Evolutionary conservation across 1,140 invertebrate genomes (phyloP), one percentile per base, ranked within the genome.

Genomic region (Pygmarrhopalites habei): DNA sequence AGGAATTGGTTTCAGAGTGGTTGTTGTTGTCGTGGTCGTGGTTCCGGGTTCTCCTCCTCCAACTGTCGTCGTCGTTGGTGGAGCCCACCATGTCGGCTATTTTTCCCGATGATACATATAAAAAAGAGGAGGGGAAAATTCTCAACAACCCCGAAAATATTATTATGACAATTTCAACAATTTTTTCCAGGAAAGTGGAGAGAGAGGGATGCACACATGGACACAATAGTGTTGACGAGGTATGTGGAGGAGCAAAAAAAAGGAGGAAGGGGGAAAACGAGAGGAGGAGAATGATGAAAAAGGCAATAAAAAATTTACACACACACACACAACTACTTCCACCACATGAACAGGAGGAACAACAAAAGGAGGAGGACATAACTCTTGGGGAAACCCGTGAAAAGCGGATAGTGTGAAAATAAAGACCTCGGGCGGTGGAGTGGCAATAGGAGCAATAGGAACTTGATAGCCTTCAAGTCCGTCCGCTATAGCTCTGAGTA

Each of bases 61-160:
- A 29, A 39, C 52, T 2, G 64, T 25, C 1, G 58, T 56, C 5
- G 63, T 49, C 10, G 63, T 23, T 44, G 56, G 25, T 14, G 29
- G 26, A 4, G 57, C 26, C 32, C 49, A 61, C 49, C 49, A 53
- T 15, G 60, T 55, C 7, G 57, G 47, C 41, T 47, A n/a, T n/a
- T n/a, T n/a, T n/a, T n/a, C n/a, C n/a, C n/a, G n/a, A 32, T 1
- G 39, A 15, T n/a, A 39, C 14, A n/a, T 2, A 29, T 28, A 32
- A 2, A 25, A 7, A 10, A 44, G 4, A 1, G 3, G 7, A 43
- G 2, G n/a, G n/a, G n/a, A n/a, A n/a, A n/a, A n/a, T n/a, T n/a
- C n/a, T n/a, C n/a, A n/a, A n/a, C n/a, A n/a, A n/a, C n/a, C n/a
- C n/a, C n/a, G n/a, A n/a, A n/a, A n/a, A n/a, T n/a, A n/a, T n/a